Percentiles rank a stretch among this genome's conserved stretches.
These are phyloP conservation scores for Drosophila willistoni DNA, from an alignment of 1,140 invertebrate genomes.

Conservation along the genomic window DNA sequence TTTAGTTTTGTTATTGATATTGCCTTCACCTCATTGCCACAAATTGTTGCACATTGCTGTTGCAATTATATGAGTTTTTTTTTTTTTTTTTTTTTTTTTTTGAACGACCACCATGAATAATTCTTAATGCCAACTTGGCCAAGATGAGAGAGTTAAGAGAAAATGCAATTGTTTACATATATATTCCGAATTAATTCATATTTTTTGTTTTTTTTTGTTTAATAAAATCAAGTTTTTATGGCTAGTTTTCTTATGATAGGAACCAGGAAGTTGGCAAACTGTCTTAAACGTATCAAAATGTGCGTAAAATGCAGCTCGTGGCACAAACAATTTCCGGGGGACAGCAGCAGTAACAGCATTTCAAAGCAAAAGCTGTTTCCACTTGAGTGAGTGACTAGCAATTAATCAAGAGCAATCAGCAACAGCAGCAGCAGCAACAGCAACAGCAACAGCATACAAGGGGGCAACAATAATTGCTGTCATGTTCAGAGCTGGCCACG, in stretches of 20 bases:
- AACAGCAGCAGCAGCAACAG: constrained; percentile 33
- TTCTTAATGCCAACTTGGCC: constrained; percentile 16
- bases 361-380: constrained; percentile 52
- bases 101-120: constrained; percentile 59
- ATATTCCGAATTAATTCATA: background rate
- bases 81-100: constrained; percentile 26
- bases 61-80: constrained; percentile 67
- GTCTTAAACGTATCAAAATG: constrained; percentile 42
- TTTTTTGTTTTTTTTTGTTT: background rate
- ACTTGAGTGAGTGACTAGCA: constrained; percentile 74
- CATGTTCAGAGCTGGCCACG: constrained; percentile 54
- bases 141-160: no score
- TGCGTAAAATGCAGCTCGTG: constrained; percentile 65
- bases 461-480: constrained; percentile 50
- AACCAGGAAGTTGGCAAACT: constrained; percentile 44
- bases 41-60: constrained; percentile 76
- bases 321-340: constrained; percentile 75
- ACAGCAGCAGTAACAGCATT: constrained; percentile 33
- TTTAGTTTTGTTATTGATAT: constrained; percentile 30
- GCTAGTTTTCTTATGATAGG: background rate
- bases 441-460: constrained; percentile 27
- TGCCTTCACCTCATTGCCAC: constrained; percentile 79
- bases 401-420: constrained; percentile 78
- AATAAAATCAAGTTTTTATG: background rate
- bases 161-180: no score